Base-by-base conservation (phyloP, 2,888 invertebrate genomes). In the Dryadula phaetusa region DNA sequence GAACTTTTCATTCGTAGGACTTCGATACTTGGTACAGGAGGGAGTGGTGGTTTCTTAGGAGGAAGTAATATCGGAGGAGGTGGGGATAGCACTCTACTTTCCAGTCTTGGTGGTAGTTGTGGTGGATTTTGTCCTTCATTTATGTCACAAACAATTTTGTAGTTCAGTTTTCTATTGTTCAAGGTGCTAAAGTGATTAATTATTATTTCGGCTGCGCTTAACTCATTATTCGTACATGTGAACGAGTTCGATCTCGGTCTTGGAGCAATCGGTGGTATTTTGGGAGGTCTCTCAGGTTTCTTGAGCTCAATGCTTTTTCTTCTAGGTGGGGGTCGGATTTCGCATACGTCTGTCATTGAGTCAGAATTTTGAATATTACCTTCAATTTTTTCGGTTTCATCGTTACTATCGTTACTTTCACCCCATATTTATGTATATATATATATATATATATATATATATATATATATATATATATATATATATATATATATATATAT, bases 1-100 rank as follows among this genome's bases (percentile, higher is more conserved):
- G 89, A 86, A 72, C 88, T 94, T 79, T 94, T 94, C 78, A 94
- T 86, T 77, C 95, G 86, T 74, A 94, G 80, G 7, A 94, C 93
- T 81, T 95, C 95, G 74, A 94, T 87, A 68, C 94, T 94, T 7
- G 95, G 95, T 49, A 95, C 94, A 20, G 96, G 95, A 68, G 96
- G 96, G 76, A 96, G 82, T 32, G 96, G 95, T 42, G 96, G 96
- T 83, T 96, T 96, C 79, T 95, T 95, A 10, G 95, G 95, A 28
- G 95, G 95, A 75, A 95, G 77, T 62, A 94, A 82, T 44, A 94
- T 74, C 52, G 94, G 94, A 1, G 94, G 93, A 0, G 94, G 91
- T 40, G 91, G 92, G 14, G 90, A 82, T 1, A 92, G 72, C 1
- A 81, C 83, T 74, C 84, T 83, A 75, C 85, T 83, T 67, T 90